Conservation (phyloP, 2,888 invertebrate genomes). For the Brachypalpus laphriformis region DNA sequence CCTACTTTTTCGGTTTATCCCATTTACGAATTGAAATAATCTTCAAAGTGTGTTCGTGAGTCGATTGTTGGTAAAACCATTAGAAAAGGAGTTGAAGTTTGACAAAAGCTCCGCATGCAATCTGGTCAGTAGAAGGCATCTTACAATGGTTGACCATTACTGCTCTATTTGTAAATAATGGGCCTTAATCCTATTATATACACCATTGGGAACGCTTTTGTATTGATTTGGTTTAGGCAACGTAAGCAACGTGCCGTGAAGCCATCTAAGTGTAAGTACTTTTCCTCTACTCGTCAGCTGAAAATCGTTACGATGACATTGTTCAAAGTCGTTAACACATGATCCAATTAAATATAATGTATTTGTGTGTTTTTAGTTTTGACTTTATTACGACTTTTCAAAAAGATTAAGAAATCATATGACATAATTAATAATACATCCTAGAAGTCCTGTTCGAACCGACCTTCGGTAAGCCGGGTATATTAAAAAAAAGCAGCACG, state of each 20-base stretch:
- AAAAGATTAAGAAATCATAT: too few species aligned
- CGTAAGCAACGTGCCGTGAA: slow-evolving; percentile 33
- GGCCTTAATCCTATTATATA: slow-evolving; percentile 53
- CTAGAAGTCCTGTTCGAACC: too few species aligned
- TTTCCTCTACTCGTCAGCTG: not conserved
- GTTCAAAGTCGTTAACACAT: slow-evolving; percentile 60
- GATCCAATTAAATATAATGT: slow-evolving; percentile 50
- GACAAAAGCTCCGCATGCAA: not conserved
- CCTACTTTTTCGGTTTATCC: not conserved
- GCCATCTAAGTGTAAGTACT: slow-evolving; percentile 34
- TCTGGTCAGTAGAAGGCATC: not conserved
- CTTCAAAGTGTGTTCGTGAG: not conserved
- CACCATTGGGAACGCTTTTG: not conserved
- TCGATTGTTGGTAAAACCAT: not conserved
- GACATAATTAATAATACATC: too few species aligned
- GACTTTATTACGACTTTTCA: not conserved
- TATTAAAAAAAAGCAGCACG: too few species aligned
- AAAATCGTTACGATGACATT: slow-evolving; percentile 12
- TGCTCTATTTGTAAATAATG: not conserved
- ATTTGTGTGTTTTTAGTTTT: not conserved
- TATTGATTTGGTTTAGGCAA: not conserved
- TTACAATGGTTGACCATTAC: not conserved
- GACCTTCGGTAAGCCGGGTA: too few species aligned
- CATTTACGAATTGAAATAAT: not conserved
- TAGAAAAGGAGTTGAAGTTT: not conserved